Conservation (phyloP, 2,888 invertebrate species). For the Andrena minutula region DNA sequence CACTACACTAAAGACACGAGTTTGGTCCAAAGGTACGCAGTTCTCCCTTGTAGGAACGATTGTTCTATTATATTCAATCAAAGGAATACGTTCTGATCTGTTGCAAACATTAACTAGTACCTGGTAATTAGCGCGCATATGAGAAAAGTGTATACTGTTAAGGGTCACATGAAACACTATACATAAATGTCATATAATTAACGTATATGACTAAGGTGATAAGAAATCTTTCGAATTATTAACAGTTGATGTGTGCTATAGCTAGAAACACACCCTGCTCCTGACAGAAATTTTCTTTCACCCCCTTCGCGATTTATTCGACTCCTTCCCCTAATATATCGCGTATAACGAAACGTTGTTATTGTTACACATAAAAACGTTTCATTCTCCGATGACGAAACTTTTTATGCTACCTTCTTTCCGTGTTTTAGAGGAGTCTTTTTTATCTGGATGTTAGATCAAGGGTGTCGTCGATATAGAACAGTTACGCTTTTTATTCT, state of each 20-base stretch:
- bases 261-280: slow-evolving; percentile 9
- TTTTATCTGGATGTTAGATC: slow-evolving; percentile 2
- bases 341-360: slow-evolving; percentile 31
- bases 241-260: slow-evolving; percentile 34
- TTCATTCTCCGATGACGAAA: slow-evolving; percentile 21
- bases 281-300: background rate
- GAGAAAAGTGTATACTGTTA: slow-evolving; percentile 32
- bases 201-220: slow-evolving; percentile 33
- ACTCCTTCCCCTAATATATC: slow-evolving; percentile 1
- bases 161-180: slow-evolving; percentile 29
- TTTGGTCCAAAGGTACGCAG: slow-evolving; percentile 45
- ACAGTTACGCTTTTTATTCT: slow-evolving; percentile 29
- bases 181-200: slow-evolving; percentile 43
- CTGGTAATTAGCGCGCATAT: slow-evolving; percentile 53
- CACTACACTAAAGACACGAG: background rate
- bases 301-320: background rate
- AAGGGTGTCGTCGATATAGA: background rate
- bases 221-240: slow-evolving; percentile 40
- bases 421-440: slow-evolving; percentile 7
- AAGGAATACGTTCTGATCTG: slow-evolving; percentile 24
- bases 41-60: slow-evolving; percentile 9
- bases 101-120: slow-evolving; percentile 56
- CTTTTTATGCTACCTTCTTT: slow-evolving; percentile 4
- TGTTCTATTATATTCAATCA: slow-evolving; percentile 20
- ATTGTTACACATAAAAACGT: slow-evolving; percentile 29